A percentile compares a stretch with the other conserved stretches of the same genome.
Conservation (phyloP, 2,797 vertebrate species). For the Gambelia wislizenii region DNA sequence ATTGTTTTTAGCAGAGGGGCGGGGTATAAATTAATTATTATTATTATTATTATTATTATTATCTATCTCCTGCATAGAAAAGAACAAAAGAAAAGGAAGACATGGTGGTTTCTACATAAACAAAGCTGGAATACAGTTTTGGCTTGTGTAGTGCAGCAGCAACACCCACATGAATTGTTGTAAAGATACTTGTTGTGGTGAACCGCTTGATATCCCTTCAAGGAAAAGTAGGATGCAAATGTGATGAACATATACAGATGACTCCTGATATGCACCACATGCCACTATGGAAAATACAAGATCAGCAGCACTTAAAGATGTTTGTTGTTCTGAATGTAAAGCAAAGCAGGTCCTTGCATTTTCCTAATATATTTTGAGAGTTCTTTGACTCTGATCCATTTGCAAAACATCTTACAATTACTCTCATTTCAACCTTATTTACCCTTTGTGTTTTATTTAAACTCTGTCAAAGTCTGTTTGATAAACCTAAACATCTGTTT, state of each 20-base stretch:
- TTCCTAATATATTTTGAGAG: not conserved
- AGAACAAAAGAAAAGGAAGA: not conserved
- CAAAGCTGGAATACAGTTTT: not conserved
- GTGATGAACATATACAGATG: not conserved
- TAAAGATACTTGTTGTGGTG: not conserved
- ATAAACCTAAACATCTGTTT: slow-evolving; percentile 23
- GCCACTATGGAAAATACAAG: not conserved
- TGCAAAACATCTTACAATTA: not conserved
- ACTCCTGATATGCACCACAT: not conserved
- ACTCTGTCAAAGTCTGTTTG: not conserved
- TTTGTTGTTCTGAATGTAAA: not conserved
- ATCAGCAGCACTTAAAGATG: not conserved
- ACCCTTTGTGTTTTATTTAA: not conserved
- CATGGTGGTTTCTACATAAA: not conserved
- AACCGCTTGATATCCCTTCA: not conserved
- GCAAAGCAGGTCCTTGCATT: not conserved
- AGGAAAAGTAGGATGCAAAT: not conserved
- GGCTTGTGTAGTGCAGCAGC: not conserved
- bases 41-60: no score
- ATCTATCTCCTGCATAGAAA: not conserved
- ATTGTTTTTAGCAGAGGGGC: no score
- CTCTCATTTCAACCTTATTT: not conserved
- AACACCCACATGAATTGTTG: not conserved
- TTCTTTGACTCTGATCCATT: not conserved
- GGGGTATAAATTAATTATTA: no score